These are phyloP conservation scores for Labia minor DNA, from an alignment of 2,888 invertebrate species.

Conservation along the genomic window DNA sequence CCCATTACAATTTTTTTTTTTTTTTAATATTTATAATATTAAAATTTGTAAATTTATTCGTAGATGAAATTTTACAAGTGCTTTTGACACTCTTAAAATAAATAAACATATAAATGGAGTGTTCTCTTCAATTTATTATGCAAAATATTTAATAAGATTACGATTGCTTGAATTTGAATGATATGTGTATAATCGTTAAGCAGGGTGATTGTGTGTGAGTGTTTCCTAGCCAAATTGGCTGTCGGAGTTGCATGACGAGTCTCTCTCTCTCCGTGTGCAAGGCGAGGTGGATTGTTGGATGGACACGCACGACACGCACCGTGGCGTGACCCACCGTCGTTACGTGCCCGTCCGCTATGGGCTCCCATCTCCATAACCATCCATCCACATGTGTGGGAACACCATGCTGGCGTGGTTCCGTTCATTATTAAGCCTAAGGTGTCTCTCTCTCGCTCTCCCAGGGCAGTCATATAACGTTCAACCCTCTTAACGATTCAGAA, in stretches of 20 bases:
- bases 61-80: too few relatives aligned
- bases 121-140: too few relatives aligned
- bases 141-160: background rate
- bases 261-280: too few relatives aligned
- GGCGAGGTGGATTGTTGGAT: too few relatives aligned
- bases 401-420: background rate
- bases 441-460: slow-evolving; percentile 22
- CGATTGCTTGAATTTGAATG: background rate
- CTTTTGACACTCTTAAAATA: too few relatives aligned
- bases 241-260: too few relatives aligned
- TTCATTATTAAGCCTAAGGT: background rate
- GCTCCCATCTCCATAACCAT: background rate
- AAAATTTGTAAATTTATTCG: too few relatives aligned
- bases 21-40: too few relatives aligned
- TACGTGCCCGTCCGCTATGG: background rate
- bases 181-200: background rate
- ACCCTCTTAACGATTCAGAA: slow-evolving; percentile 33
- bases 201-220: background rate
- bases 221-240: background rate
- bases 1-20: too few relatives aligned
- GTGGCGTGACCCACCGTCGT: background rate
- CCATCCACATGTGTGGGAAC: background rate
- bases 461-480: slow-evolving; percentile 34
- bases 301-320: background rate
- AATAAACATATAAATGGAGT: too few relatives aligned